A percentile compares a stretch with the other conserved stretches of the same genome.
These are phyloP conservation scores for Campaea margaritaria DNA, from an alignment of 2,888 invertebrate species.

Conservation along the genomic window DNA sequence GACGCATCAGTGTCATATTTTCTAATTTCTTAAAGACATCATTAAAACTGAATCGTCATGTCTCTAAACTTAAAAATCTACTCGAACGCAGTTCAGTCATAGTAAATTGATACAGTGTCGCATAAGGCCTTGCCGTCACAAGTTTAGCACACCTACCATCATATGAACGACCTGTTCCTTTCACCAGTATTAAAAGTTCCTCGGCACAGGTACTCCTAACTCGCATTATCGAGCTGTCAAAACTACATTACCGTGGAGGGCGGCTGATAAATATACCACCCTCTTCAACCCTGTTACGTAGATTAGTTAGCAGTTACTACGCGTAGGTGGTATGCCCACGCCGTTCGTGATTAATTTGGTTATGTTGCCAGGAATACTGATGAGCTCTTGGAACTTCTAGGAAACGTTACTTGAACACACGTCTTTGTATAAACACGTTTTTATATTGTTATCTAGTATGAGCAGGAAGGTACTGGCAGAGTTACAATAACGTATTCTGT, in stretches of 20 bases:
- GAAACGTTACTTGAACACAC: constrained; percentile 11
- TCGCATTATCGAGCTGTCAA: constrained; percentile 22
- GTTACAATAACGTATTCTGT: too few relatives aligned
- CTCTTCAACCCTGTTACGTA: constrained; percentile 23
- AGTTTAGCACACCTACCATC: too few relatives aligned
- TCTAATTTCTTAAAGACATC: too few relatives aligned
- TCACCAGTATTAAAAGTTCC: background rate
- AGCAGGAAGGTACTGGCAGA: too few relatives aligned
- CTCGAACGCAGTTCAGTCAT: too few relatives aligned
- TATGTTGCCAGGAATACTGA: constrained; percentile 24
- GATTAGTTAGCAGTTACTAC: constrained; percentile 14
- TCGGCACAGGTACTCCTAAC: background rate
- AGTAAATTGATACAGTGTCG: too few relatives aligned
- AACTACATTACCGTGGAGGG: constrained; percentile 24
- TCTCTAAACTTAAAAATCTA: too few relatives aligned
- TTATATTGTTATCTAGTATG: background rate
- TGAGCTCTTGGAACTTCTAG: constrained; percentile 19
- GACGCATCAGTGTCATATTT: too few relatives aligned
- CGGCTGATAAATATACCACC: constrained; percentile 28
- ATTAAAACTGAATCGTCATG: too few relatives aligned
- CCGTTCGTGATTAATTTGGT: constrained; percentile 30
- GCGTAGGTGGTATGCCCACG: constrained; percentile 15
- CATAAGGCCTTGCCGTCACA: too few relatives aligned
- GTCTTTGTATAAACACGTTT: constrained; percentile 6
- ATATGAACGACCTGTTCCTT: background rate